Evolutionary conservation across 2,113 vertebrate species (phyloP), one percentile per base, ranked within the genome.

Genomic region (Grus americana): DNA sequence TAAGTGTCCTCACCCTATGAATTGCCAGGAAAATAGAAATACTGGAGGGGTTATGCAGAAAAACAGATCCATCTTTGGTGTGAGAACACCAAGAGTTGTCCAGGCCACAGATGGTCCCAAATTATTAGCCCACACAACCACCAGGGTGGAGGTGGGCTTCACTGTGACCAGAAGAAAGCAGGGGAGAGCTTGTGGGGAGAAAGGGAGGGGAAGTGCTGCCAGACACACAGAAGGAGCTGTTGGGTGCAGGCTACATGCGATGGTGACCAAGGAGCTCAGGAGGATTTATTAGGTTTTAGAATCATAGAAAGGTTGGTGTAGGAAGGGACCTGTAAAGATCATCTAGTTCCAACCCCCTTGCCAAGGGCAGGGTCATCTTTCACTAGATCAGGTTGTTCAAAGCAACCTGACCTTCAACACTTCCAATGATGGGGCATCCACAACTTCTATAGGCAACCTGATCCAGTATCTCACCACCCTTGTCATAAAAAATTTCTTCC

Each of bases 221-320:
- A 23, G 42, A 59, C 12, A 21, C 10, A 32, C 40, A 19, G 10
- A 29, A 4, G 54, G n/a, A 76, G 17, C 15, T 0, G 0, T 2
- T 54, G 27, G 50, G 40, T 50, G 8, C 46, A 36, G 61, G 10
- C 23, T 27, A 14, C 0, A 0, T 2, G 5, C 0, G 0, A 0
- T 24, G 46, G 40, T 70, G 36, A 7, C 40, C 34, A 30, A 82
- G 19, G 42, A 58, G 44, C 34, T 80, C 52, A 38, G 52, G 38
- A 58, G 15, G 29, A 27, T 44, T 18, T 79, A 16, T 57, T 62
- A 47, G 54, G 18, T 40, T 34, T 83, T 16, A 26, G 9, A 89
- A 0, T 13, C n/a, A 22, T 2, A 61, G 80, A 42, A 40, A 40
- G 16, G 34, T 1, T 63, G 81, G 54, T 44, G 15, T 42, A 70